Percentiles rank a stretch among this genome's conserved stretches.
These are phyloP conservation scores for Erythrocercus mccallii DNA, from an alignment of 2,113 vertebrate genomes.

Conservation along the genomic window DNA sequence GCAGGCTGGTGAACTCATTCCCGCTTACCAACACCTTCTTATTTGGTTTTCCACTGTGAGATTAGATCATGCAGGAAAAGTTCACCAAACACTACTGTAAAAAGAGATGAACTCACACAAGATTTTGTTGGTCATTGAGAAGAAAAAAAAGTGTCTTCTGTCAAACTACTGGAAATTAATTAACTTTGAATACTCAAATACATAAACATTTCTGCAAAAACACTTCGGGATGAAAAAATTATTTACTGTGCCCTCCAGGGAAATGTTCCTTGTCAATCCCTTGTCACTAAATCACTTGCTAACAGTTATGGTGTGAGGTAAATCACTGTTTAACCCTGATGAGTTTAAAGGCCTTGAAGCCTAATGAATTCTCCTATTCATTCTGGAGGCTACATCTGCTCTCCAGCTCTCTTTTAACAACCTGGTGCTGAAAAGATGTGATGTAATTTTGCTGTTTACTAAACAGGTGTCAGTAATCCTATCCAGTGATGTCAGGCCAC, in stretches of 20 bases:
- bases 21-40: conserved; percentile 66
- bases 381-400: conserved; percentile 8
- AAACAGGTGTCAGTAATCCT: conserved; percentile 32
- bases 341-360: conserved; percentile 42
- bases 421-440: conserved; percentile 46
- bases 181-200: conserved; percentile 59
- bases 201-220: conserved; percentile 65
- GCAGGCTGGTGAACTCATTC: conserved; percentile 55
- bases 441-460: conserved; percentile 28
- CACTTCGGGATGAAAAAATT: conserved; percentile 4
- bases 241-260: conserved; percentile 49
- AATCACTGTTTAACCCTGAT: not conserved
- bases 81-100: conserved; percentile 67
- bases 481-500: not conserved
- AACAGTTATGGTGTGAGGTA: conserved; percentile 24
- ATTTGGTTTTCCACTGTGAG: conserved; percentile 70
- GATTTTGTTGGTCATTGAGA: conserved; percentile 57
- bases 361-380: conserved; percentile 51
- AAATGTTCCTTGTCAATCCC: conserved; percentile 48
- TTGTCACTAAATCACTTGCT: conserved; percentile 59
- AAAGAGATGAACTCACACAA: conserved; percentile 71
- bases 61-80: conserved; percentile 74
- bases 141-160: conserved; percentile 16
- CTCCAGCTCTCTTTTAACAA: not conserved
- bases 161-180: conserved; percentile 70